phyloP scores from a whole-genome alignment of 2,113 vertebrate species.

The Grammomys surdaster region DNA sequence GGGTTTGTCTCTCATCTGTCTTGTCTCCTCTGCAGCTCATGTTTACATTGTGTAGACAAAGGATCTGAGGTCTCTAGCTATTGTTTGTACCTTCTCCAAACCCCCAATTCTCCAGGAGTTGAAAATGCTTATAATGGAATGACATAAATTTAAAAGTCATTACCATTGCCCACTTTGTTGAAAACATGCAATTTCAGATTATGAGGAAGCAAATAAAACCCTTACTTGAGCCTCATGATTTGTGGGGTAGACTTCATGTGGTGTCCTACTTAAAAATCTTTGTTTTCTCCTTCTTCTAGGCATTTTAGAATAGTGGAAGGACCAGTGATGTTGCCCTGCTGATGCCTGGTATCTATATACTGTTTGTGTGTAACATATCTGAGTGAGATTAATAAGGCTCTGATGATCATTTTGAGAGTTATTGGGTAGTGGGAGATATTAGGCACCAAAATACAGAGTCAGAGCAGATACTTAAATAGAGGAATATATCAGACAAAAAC shows the following conservation, averaged over 20 bases:
- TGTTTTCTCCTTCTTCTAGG: neutral
- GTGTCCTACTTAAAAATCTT: neutral
- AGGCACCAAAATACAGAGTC: neutral
- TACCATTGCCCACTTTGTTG: neutral
- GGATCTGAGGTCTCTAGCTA: neutral
- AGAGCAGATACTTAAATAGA: neutral
- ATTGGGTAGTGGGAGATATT: neutral
- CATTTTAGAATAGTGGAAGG: neutral
- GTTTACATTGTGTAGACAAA: neutral
- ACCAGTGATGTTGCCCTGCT: neutral
- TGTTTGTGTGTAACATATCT: neutral
- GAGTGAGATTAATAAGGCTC: too few relatives aligned
- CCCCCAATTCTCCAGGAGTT: neutral
- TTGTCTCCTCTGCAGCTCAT: neutral
- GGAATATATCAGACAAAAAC: neutral
- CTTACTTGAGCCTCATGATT: neutral
- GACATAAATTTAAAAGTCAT: neutral
- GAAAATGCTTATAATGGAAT: neutral
- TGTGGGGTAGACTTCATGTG: neutral
- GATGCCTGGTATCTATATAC: neutral
- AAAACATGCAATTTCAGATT: conserved; percentile 14
- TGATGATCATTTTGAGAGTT: neutral
- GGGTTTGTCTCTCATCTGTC: neutral
- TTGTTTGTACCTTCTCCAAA: neutral
- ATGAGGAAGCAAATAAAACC: neutral